phyloP scores from a whole-genome alignment of 2,888 invertebrate genomes.

The Leptopterna dolabrata region DNA sequence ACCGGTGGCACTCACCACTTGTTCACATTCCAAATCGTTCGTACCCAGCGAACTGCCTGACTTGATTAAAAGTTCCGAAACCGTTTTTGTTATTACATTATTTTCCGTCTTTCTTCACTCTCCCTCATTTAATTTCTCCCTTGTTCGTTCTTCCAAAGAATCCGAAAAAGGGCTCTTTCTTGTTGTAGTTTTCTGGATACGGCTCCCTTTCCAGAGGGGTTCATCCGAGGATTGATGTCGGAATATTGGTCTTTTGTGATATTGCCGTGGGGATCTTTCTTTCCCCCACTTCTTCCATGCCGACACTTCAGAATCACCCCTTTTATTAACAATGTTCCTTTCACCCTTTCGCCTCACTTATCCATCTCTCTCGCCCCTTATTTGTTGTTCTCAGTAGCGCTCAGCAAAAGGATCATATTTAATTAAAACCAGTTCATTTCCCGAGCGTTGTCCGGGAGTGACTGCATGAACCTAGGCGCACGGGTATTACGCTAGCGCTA shows the following conservation, averaged over 20 bases:
- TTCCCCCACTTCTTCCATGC: background rate
- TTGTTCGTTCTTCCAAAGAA: background rate
- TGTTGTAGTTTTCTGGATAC: background rate
- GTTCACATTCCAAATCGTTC: background rate
- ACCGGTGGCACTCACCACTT: no score
- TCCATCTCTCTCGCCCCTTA: background rate
- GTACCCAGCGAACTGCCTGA: background rate
- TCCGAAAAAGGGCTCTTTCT: background rate
- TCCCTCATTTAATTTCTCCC: background rate
- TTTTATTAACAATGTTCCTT: background rate
- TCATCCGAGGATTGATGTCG: background rate
- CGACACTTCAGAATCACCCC: conserved; percentile 7
- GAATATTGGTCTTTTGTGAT: conserved; percentile 32
- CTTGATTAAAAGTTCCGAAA: background rate
- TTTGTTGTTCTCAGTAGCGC: background rate
- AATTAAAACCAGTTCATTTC: background rate
- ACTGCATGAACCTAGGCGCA: no score
- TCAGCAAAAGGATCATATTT: background rate
- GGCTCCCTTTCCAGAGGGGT: background rate
- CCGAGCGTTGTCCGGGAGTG: no score
- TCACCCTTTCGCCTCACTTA: background rate
- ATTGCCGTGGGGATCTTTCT: conserved; percentile 12
- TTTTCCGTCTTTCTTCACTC: background rate
- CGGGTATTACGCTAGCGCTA: no score
- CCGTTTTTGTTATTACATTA: background rate